Base-by-base conservation (phyloP, 2,113 vertebrate species). In the Perca fluviatilis region DNA sequence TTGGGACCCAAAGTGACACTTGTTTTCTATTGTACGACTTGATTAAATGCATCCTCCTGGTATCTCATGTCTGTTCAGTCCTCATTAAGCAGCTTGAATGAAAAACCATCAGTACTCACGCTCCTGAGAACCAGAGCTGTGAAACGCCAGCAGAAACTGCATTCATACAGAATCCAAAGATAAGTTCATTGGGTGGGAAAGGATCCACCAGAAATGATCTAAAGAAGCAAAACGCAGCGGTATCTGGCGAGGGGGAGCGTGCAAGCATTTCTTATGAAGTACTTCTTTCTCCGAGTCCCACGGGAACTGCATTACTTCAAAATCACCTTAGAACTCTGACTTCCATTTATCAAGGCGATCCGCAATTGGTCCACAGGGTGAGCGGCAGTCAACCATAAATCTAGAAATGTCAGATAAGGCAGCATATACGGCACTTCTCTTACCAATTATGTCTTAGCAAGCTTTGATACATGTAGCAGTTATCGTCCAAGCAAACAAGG, bases 281-380 rank as follows among this genome's bases (percentile, higher is more conserved):
- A 43, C 70, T 67, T 74, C 50, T 79, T 40, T 74, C 65, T 27
- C 14, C 0, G 1, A 36, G 51, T 62, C 83, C 74, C 76, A 57
- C 25, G 19, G 69, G 83, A 79, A 57, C 25, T 57, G 23, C 75
- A 77, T 86, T 80, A 70, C 80, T 79, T 88, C 73, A 84, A 80
- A 72, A 88, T 83, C 62, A 85, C 82, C 85, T 67, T 53, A 84
- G 65, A 81, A 47, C 69, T 36, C 78, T 61, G 67, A 71, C 62
- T 85, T 61, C 65, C 86, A 87, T 91, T 89, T 84, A 88, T 93
- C 92, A 88, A 79, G 69, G 67, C 27, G 1, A 68, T 57, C 60
- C 74, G 82, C 76, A 90, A 93, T 87, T 90, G 88, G 90, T 71
- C 89, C 83, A 33, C 74, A 50, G 90, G 88, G 83, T 88, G 79